Evolutionary conservation across 2,888 invertebrate genomes (phyloP).

Genomic region (Physocephala rufipes): DNA sequence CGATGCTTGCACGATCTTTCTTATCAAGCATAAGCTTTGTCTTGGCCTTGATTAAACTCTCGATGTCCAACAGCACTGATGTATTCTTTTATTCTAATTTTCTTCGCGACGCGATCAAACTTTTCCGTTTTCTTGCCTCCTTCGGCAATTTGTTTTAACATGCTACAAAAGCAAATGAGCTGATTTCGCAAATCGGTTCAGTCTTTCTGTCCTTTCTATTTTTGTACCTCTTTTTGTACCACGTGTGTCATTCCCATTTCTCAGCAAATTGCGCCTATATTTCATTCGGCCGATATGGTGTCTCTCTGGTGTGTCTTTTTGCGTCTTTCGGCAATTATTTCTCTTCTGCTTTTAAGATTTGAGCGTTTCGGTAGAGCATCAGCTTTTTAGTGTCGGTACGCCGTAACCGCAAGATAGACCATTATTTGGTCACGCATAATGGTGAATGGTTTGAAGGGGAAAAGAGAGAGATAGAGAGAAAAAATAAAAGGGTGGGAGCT

Average conservation of each 20-base stretch:
- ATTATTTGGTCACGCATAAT: slow-evolving; percentile 23
- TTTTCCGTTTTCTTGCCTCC: too few species aligned
- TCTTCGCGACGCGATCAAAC: too few species aligned
- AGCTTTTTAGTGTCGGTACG: not conserved
- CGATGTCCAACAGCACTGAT: too few species aligned
- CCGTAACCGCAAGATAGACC: not conserved
- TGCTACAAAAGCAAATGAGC: not conserved
- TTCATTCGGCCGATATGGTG: slow-evolving; percentile 41
- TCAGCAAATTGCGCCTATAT: slow-evolving; percentile 50
- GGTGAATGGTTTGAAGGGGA: not conserved
- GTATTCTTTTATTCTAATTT: not conserved
- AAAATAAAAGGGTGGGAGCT: too few species aligned
- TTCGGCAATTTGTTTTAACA: too few species aligned
- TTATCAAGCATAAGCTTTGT: too few species aligned
- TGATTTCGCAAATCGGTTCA: not conserved
- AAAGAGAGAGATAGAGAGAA: not conserved
- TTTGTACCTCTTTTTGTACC: slow-evolving; percentile 3
- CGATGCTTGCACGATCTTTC: too few species aligned
- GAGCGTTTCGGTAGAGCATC: slow-evolving; percentile 7
- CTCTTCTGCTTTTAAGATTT: slow-evolving; percentile 1
- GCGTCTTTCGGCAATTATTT: not conserved
- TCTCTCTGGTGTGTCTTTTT: slow-evolving; percentile 13
- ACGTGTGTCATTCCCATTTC: slow-evolving; percentile 45
- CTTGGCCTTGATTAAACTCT: too few species aligned
- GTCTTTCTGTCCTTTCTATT: not conserved